Base-by-base conservation (phyloP, 2,888 invertebrate species). In the Drosophila antonietae region DNA sequence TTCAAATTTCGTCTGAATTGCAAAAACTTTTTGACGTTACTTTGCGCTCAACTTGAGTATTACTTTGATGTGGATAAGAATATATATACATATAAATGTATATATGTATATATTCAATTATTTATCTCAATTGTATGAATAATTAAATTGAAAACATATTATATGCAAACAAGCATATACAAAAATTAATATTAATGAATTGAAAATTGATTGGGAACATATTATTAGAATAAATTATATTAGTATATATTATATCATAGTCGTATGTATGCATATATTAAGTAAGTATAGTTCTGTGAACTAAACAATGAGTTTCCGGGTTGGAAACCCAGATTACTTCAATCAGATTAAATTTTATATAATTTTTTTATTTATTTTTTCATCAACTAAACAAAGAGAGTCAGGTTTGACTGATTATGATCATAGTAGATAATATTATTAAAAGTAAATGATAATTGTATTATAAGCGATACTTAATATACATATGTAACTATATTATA, bases 1-100 rank as follows among this genome's bases (percentile, higher is more conserved):
- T 39, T 47, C 23, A 46, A 60, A 60, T 78, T 75, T 35, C 51
- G 57, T 61, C 80, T 73, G 61, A 68, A 41, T 75, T 68, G 64
- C 59, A 46, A 55, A 55, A 60, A 71, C 33, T 47, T 67, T 46
- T 75, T 28, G 18, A 46, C 5, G 15, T 39, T 14, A 15, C 7
- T 39, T 39, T 39, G 37, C 14, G 14, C 10, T 12, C 10, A 44
- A 44, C 12, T 49, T 1, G 33, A 31, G 35, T 33, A 14, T 51
- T n/a, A 18, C n/a, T 31, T 51, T 51, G 18, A 33, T 33, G n/a
- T 51, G 33, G 18, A 18, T 33, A 8, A 14, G 20, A 6, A n/a
- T n/a, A 6, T 33, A 51, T 51, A n/a, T 31, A 12, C 10, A 18
- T 51, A 14, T 31, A 31, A 8, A 47, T 8, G 4, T 28, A 28